Conservation (phyloP, 2,113 vertebrate species). For the Rafetus swinhoei region DNA sequence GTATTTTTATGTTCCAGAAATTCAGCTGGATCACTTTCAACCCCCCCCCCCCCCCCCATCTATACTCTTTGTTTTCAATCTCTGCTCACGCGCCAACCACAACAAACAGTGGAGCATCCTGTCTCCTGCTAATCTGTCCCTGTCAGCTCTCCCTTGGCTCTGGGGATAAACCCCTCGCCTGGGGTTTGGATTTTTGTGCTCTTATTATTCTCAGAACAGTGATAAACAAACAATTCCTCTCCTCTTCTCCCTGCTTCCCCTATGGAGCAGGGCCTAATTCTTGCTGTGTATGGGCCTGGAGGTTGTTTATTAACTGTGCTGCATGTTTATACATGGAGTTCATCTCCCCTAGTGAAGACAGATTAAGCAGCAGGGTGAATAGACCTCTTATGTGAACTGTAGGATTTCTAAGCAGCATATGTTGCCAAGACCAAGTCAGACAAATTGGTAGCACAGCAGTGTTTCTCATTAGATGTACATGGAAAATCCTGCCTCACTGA, state of each 20-base stretch:
- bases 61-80: neutral
- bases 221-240: slow-evolving; percentile 19
- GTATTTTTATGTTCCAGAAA: neutral
- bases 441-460: slow-evolving; percentile 73
- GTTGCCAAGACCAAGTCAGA: slow-evolving; percentile 66
- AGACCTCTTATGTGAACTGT: slow-evolving; percentile 65
- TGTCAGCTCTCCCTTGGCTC: slow-evolving; percentile 14
- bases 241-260: slow-evolving; percentile 11
- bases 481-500: slow-evolving; percentile 66
- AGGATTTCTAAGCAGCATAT: slow-evolving; percentile 62
- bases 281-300: neutral
- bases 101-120: slow-evolving; percentile 14
- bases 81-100: slow-evolving; percentile 3
- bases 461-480: slow-evolving; percentile 68
- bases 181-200: slow-evolving; percentile 6
- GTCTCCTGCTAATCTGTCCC: slow-evolving; percentile 8
- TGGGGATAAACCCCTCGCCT: neutral
- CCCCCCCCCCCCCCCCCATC: accelerated
- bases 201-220: neutral
- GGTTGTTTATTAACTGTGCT: slow-evolving; percentile 47
- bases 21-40: neutral
- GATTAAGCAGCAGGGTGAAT: slow-evolving; percentile 67
- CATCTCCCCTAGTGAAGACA: slow-evolving; percentile 72
- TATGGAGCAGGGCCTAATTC: slow-evolving; percentile 19
- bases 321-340: slow-evolving; percentile 56